These are phyloP conservation scores for Leptura quadrifasciata DNA, from an alignment of 2,888 invertebrate genomes.

Conservation along the genomic window DNA sequence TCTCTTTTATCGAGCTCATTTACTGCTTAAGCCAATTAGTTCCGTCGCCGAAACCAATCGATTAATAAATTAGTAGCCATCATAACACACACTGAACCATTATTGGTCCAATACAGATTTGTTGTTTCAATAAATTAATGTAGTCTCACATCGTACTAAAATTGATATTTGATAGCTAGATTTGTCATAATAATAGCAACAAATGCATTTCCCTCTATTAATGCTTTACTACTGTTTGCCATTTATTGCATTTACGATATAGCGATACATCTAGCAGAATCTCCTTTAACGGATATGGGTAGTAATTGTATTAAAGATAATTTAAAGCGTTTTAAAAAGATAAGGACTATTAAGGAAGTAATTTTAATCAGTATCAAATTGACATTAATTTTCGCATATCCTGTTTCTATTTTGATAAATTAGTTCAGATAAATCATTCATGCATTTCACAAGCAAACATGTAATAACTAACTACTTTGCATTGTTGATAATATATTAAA, in stretches of 20 bases:
- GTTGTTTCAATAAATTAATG: not conserved
- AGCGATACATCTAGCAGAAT: not conserved
- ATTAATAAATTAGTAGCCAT: not conserved
- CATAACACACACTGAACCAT: not conserved
- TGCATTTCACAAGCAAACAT: too few relatives aligned
- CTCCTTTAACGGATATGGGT: not conserved
- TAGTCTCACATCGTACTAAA: not conserved
- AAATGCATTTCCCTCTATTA: not conserved
- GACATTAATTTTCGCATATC: too few relatives aligned
- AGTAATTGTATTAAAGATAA: too few relatives aligned
- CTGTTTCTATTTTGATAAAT: too few relatives aligned
- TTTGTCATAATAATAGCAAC: not conserved
- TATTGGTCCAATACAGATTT: not conserved
- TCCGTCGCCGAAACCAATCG: not conserved
- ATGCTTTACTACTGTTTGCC: not conserved
- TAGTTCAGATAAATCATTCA: too few relatives aligned
- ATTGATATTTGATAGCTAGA: not conserved
- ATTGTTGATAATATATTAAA: too few relatives aligned
- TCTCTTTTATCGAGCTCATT: conserved; percentile 5
- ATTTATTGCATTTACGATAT: not conserved
- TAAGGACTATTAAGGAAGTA: too few relatives aligned
- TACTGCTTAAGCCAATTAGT: conserved; percentile 10
- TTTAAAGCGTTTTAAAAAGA: too few relatives aligned
- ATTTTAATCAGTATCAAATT: too few relatives aligned
- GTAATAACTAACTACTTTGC: too few relatives aligned